Percentiles rank a stretch among this genome's conserved stretches.
These are phyloP conservation scores for Caiman crocodilus DNA, from an alignment of 2,797 vertebrate species.

Conservation along the genomic window DNA sequence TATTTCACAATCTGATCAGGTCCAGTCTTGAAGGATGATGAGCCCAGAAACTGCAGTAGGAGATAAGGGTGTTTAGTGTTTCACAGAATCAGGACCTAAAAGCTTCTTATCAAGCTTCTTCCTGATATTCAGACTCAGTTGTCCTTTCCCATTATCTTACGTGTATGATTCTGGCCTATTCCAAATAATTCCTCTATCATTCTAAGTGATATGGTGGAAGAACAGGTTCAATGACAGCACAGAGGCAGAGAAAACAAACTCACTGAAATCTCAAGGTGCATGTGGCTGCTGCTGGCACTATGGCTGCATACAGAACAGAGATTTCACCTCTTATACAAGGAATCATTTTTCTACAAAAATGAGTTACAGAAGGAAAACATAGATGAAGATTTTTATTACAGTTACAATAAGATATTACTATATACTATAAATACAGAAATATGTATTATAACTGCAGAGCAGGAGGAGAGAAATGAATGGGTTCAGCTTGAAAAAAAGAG, in stretches of 20 bases:
- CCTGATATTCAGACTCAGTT: constrained; percentile 63
- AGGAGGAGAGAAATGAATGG: constrained; percentile 74
- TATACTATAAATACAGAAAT: constrained; percentile 39
- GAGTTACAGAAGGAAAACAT: constrained; percentile 47
- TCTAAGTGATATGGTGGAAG: constrained; percentile 62
- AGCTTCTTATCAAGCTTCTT: constrained; percentile 38
- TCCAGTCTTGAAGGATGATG: background rate
- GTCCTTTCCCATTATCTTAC: constrained; percentile 49
- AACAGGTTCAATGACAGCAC: background rate
- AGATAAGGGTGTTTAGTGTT: background rate
- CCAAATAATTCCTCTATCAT: constrained; percentile 55
- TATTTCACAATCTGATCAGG: background rate
- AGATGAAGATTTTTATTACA: constrained; percentile 48
- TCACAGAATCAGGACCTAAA: constrained; percentile 26
- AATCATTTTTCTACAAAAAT: constrained; percentile 56
- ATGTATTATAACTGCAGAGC: constrained; percentile 34
- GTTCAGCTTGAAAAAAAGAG: constrained; percentile 68
- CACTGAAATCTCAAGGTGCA: constrained; percentile 69
- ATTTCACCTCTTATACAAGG: constrained; percentile 58
- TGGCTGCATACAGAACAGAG: constrained; percentile 55
- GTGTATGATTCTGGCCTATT: constrained; percentile 48
- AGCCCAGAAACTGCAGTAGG: background rate
- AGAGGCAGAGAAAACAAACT: constrained; percentile 49
- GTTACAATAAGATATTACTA: background rate
- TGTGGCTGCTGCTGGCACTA: constrained; percentile 55